Conservation (phyloP, 2,113 vertebrate genomes). For the Cranoglanis bouderius region DNA sequence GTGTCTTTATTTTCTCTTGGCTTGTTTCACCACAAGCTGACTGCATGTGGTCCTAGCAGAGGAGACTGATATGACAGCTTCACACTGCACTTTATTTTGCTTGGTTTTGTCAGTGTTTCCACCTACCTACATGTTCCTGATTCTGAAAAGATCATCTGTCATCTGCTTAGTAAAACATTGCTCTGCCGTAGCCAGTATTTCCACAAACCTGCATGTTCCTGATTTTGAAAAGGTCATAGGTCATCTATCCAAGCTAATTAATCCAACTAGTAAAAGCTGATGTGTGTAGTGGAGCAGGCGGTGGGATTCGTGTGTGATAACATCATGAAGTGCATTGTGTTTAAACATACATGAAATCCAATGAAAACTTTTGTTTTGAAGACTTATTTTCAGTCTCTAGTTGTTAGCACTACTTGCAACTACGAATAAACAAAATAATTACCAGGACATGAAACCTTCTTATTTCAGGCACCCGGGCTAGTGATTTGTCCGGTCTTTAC, state of each 20-base stretch:
- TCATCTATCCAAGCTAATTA: background rate
- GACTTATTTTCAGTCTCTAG: background rate
- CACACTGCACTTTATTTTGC: background rate
- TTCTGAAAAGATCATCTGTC: background rate
- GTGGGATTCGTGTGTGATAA: background rate
- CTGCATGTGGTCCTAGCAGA: background rate
- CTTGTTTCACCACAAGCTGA: background rate
- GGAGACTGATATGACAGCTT: background rate
- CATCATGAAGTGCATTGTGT: background rate
- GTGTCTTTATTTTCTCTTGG: background rate
- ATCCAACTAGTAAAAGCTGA: background rate
- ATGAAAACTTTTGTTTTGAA: background rate
- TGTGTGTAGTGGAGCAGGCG: background rate
- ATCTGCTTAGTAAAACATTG: background rate
- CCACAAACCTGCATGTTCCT: background rate
- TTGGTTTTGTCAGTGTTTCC: background rate
- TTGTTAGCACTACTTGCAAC: background rate
- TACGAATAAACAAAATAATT: background rate
- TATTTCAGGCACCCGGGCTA: background rate
- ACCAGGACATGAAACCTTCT: background rate
- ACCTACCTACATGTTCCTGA: background rate
- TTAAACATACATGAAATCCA: background rate
- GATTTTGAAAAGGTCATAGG: background rate
- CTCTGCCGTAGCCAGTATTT: background rate
- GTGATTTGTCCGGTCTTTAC: background rate